Percentiles rank a stretch among this genome's conserved stretches.
Evolutionary conservation across 2,888 invertebrate species (phyloP).

Genomic region (Trichogramma dendrolimi): DNA sequence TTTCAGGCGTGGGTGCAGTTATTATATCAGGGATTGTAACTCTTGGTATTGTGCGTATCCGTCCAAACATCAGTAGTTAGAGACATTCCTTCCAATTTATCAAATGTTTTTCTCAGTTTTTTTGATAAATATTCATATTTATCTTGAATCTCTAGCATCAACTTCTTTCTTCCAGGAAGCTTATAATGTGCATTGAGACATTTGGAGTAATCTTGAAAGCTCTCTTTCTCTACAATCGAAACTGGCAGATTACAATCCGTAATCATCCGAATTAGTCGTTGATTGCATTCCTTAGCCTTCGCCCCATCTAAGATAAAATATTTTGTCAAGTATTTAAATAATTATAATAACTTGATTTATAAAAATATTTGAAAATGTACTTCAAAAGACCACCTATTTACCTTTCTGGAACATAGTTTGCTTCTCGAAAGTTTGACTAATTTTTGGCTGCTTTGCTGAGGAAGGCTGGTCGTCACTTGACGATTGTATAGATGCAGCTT

Average conservation of each 20-base stretch:
- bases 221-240: slow-evolving; percentile 24
- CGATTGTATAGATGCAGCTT: too few species aligned
- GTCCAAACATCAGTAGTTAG: slow-evolving; percentile 31
- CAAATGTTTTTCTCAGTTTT: slow-evolving; percentile 20
- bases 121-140: slow-evolving; percentile 23
- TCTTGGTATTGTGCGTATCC: slow-evolving; percentile 17
- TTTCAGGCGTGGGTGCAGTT: too few species aligned
- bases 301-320: slow-evolving; percentile 12
- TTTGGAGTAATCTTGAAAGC: slow-evolving; percentile 24
- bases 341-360: too few species aligned
- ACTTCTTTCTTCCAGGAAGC: slow-evolving; percentile 15
- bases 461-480: too few species aligned
- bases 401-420: too few species aligned
- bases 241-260: slow-evolving; percentile 26
- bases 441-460: too few species aligned
- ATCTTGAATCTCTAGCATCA: slow-evolving; percentile 16
- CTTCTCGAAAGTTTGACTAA: too few species aligned
- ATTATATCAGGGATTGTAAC: background rate
- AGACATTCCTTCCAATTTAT: slow-evolving; percentile 11
- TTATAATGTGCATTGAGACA: slow-evolving; percentile 19
- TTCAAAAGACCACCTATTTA: too few species aligned
- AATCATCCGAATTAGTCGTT: slow-evolving; percentile 50
- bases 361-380: too few species aligned
- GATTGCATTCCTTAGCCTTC: slow-evolving; percentile 14
- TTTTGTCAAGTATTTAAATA: too few species aligned